Percentiles rank a stretch among this genome's conserved stretches.
Conservation (phyloP, 2,888 invertebrate genomes). For the Sialis fuliginosa region DNA sequence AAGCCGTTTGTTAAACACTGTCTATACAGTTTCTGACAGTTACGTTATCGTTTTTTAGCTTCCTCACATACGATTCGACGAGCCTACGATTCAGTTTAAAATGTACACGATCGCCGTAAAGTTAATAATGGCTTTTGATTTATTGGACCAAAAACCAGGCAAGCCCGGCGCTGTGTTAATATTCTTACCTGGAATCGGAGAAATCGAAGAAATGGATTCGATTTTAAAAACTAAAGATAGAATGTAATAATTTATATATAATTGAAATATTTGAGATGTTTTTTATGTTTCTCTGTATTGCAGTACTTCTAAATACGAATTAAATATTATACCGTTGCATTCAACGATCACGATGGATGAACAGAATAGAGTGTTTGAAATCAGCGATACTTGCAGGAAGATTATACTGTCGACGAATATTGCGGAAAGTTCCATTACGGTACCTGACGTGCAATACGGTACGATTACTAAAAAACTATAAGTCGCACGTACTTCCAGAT, state of each 20-base stretch:
- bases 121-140: conserved; percentile 44
- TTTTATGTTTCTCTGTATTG: background rate
- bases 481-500: too few species aligned
- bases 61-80: conserved; percentile 37
- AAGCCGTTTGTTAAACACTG: conserved; percentile 13
- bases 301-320: conserved; percentile 15
- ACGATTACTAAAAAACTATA: conserved; percentile 10
- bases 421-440: conserved; percentile 83
- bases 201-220: conserved; percentile 56
- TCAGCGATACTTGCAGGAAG: conserved; percentile 52
- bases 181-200: conserved; percentile 76
- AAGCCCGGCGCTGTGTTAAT: conserved; percentile 52
- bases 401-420: conserved; percentile 82
- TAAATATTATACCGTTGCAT: conserved; percentile 31
- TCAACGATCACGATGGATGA: conserved; percentile 50
- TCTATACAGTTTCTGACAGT: background rate
- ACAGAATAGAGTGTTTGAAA: conserved; percentile 39
- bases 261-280: background rate
- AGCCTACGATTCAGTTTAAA: conserved; percentile 28
- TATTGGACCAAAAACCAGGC: conserved; percentile 30
- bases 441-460: conserved; percentile 74
- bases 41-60: conserved; percentile 20
- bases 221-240: conserved; percentile 14
- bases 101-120: conserved; percentile 24
- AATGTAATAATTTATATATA: background rate